Base-by-base conservation (phyloP, 2,888 invertebrate species). In the Tortrix viridana region DNA sequence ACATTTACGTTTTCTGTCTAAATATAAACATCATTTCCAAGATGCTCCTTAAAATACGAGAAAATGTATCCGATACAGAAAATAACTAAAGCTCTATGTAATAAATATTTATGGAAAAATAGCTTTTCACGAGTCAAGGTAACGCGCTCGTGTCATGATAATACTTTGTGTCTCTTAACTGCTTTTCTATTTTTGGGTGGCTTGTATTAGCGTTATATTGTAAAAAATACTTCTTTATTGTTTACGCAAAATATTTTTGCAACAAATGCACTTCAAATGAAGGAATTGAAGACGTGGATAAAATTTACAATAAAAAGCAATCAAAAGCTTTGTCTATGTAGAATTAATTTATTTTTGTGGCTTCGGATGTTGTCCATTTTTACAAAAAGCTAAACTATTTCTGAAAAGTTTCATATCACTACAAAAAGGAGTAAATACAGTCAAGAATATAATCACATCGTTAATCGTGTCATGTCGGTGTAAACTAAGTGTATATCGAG, bases 91-190 rank as follows among this genome's bases (percentile, higher is more conserved):
- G 60, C 52, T 44, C 37, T 53, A 46, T 53, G 52, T 60, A n/a
- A 60, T 60, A 60, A 52, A 60, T 60, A 46, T 60, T 60, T 60
- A 60, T 60, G 53, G 46, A 53, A 60, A 60, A 53, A 60, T 60
- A 38, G 46, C 52, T 60, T 46, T 60, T 52, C 60, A 47, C 38
- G 60, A 55, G 43, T 44, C 23, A 16, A 53, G 46, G 52, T 37
- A 44, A 52, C 59, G 32, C 50, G 49, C 53, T 47, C 59, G 46
- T 60, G 52, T 53, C 59, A 52, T 37, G 32, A 37, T 37, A 37
- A 44, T 59, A 52, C 43, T 56, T 52, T 52, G 52, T 52, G 59
- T 52, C 26, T 44, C 44, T 16, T 50, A 44, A 43, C 16, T 18
- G 32, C 50, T 59, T 59, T 22, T 59, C 19, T 59, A 20, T 50